Evolutionary conservation across 2,797 vertebrate species (phyloP).

Genomic region (Notamacropus eugenii): DNA sequence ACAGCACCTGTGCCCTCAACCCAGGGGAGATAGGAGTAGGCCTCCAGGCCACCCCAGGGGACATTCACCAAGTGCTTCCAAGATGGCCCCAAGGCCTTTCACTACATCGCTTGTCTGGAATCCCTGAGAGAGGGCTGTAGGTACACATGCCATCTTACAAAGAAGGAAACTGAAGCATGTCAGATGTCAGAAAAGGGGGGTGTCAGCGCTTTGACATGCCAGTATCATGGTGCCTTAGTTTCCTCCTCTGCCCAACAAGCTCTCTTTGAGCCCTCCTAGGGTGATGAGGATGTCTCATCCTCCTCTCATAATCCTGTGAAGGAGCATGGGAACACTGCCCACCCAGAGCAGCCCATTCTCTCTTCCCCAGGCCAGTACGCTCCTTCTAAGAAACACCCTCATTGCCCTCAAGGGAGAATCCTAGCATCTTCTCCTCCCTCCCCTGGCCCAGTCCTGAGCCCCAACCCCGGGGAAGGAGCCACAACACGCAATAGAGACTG

Average conservation of each 20-base stretch:
- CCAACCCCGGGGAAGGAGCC: neutral
- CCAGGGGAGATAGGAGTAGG: neutral
- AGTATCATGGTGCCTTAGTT: no score
- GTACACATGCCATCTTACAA: neutral
- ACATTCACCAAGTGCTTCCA: neutral
- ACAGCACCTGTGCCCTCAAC: no score
- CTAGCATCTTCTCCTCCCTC: neutral
- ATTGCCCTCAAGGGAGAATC: slow-evolving; percentile 53
- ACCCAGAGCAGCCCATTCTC: neutral
- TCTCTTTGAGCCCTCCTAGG: no score
- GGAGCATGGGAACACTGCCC: neutral
- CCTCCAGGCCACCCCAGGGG: no score
- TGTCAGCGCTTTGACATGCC: no score
- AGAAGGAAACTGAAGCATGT: neutral
- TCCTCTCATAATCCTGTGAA: no score
- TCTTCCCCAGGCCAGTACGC: slow-evolving; percentile 56
- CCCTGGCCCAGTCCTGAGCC: neutral
- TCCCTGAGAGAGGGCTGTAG: no score
- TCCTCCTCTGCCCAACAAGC: no score
- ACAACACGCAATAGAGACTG: accelerated
- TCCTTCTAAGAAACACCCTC: slow-evolving; percentile 62
- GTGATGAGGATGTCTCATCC: no score
- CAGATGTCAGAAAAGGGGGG: no score
- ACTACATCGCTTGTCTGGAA: neutral
- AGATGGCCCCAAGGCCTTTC: neutral